These are phyloP conservation scores for Yoshiicerus persimilis DNA, from an alignment of 1,140 invertebrate genomes.

Conservation along the genomic window DNA sequence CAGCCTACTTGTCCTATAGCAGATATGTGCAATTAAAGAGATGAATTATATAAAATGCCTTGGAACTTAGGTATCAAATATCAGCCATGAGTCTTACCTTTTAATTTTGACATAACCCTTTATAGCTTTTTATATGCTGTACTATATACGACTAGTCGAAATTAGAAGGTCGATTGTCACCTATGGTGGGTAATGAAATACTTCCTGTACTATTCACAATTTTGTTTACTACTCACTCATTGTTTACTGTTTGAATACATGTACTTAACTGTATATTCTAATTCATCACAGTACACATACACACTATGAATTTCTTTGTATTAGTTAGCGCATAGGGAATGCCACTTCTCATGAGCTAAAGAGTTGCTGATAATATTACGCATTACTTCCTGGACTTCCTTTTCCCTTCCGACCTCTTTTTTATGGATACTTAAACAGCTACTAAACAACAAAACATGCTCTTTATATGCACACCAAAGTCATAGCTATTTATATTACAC, in stretches of 20 bases:
- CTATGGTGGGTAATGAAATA: constrained; percentile 10
- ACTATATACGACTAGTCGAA: background rate
- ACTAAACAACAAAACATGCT: background rate
- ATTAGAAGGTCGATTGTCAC: constrained; percentile 13
- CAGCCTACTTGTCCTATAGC: background rate
- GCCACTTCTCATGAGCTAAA: background rate
- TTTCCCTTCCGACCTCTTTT: constrained; percentile 6
- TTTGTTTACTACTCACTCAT: background rate
- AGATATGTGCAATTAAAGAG: background rate
- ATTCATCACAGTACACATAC: background rate
- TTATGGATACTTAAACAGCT: background rate
- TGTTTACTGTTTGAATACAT: background rate
- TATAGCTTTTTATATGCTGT: background rate
- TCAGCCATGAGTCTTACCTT: background rate
- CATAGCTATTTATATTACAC: background rate
- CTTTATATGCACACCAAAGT: background rate
- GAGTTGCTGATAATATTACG: background rate
- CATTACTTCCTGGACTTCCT: constrained; percentile 7
- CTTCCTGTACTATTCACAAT: background rate
- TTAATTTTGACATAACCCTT: background rate
- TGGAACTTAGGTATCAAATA: background rate
- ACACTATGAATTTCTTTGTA: background rate
- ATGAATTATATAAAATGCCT: background rate
- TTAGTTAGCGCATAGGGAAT: background rate
- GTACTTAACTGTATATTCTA: background rate